Evolutionary conservation across 2,113 vertebrate genomes (phyloP).

Genomic region (Drymodes brunneopygia): DNA sequence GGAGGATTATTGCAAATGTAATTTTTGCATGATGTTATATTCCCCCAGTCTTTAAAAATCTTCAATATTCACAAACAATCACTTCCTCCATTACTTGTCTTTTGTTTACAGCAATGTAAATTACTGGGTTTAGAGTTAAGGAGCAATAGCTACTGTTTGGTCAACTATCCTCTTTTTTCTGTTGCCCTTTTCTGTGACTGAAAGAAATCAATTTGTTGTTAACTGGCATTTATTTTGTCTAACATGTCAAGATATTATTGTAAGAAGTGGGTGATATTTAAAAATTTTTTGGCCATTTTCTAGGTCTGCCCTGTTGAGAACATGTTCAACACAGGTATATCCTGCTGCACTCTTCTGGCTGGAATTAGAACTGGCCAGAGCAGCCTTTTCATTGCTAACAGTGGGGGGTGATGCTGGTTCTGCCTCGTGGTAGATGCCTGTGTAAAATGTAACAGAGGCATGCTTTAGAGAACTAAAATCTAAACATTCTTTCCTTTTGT

Average conservation of each 20-base stretch:
- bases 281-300: background rate
- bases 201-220: background rate
- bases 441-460: background rate
- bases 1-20: background rate
- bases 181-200: background rate
- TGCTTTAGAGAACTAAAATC: background rate
- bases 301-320: background rate
- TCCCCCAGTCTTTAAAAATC: background rate
- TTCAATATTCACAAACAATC: background rate
- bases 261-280: background rate
- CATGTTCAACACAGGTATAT: background rate
- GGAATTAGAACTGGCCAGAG: background rate
- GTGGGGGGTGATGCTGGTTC: background rate
- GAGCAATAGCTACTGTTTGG: background rate
- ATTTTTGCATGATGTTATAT: background rate
- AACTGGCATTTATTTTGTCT: background rate
- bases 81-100: background rate
- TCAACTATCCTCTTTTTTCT: background rate
- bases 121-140: background rate
- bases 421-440: background rate
- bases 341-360: slow-evolving; percentile 42
- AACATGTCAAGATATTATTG: background rate
- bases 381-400: background rate
- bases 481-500: background rate
- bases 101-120: background rate